phyloP scores from a whole-genome alignment of 2,888 invertebrate species.

The Coleophora deauratella region DNA sequence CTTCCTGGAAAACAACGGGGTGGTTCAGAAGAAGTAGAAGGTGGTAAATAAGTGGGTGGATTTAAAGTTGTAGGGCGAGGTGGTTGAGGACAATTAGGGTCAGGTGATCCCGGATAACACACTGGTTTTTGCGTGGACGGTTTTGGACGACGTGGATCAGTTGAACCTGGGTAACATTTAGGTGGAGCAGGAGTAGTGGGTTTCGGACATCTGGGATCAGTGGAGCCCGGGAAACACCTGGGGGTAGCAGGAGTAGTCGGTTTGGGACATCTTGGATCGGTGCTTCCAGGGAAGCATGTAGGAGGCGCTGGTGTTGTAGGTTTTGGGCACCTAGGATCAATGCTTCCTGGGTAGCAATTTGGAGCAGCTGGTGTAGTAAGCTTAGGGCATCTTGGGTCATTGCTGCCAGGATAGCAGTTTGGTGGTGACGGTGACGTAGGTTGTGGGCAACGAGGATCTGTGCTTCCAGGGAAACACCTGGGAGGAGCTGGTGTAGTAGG shows the following conservation, averaged over 20 bases:
- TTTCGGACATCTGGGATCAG: constrained; percentile 25
- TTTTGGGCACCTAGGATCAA: constrained; percentile 9
- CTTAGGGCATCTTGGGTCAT: constrained; percentile 15
- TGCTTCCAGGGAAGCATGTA: constrained; percentile 26
- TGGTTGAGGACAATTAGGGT: constrained; percentile 35
- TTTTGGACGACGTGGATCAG: constrained; percentile 14
- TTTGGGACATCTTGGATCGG: constrained; percentile 27
- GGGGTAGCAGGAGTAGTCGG: constrained; percentile 11
- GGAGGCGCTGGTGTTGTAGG: constrained; percentile 18
- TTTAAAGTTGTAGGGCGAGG: constrained; percentile 23
- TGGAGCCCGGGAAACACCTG: constrained; percentile 12
- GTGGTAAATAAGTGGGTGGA: constrained; percentile 27
- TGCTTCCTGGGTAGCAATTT: constrained; percentile 30
- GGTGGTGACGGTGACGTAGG: constrained; percentile 11
- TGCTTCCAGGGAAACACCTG: constrained; percentile 16
- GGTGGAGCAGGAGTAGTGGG: constrained; percentile 20
- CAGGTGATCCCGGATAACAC: constrained; percentile 23
- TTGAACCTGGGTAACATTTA: constrained; percentile 11
- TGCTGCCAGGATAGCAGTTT: constrained; percentile 16
- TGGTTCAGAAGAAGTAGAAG: constrained; percentile 19
- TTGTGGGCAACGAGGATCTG: constrained; percentile 30
- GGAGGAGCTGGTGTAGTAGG: constrained; percentile 18
- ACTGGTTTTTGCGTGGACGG: constrained; percentile 16
- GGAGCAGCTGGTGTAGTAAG: constrained; percentile 17
- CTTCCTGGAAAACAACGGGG: constrained; percentile 38